These are phyloP conservation scores for Pogonus chalceus DNA, from an alignment of 1,140 invertebrate species.

Conservation along the genomic window DNA sequence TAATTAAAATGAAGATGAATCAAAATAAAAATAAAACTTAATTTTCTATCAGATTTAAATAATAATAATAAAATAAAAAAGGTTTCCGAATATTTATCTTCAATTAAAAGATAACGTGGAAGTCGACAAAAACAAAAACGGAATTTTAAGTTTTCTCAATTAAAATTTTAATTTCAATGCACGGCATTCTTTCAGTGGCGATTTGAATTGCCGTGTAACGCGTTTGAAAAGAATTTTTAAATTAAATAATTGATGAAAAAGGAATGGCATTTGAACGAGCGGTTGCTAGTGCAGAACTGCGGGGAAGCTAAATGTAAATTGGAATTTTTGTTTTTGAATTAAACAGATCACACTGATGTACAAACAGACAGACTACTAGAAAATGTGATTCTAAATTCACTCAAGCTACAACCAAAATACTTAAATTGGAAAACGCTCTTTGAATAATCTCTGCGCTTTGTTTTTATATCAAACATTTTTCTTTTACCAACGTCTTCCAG, in stretches of 20 bases:
- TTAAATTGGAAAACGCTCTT: too few species aligned
- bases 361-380: too few species aligned
- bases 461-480: too few species aligned
- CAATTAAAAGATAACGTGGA: neutral
- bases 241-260: neutral
- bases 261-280: neutral
- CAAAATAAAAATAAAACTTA: too few species aligned
- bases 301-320: neutral
- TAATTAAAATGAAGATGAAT: too few species aligned
- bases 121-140: neutral
- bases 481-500: too few species aligned
- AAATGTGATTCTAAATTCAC: too few species aligned
- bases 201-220: neutral
- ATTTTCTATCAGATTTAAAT: too few species aligned
- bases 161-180: neutral
- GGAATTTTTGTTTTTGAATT: neutral
- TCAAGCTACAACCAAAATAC: too few species aligned
- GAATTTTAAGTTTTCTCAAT: neutral
- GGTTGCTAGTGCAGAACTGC: too few species aligned
- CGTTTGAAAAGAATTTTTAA: neutral
- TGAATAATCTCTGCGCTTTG: too few species aligned
- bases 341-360: neutral
- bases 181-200: neutral
- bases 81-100: neutral
- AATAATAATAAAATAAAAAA: too few species aligned